Percentiles rank a stretch among this genome's conserved stretches.
Evolutionary conservation across 2,113 vertebrate genomes (phyloP).

Genomic region (Microtus ochrogaster): DNA sequence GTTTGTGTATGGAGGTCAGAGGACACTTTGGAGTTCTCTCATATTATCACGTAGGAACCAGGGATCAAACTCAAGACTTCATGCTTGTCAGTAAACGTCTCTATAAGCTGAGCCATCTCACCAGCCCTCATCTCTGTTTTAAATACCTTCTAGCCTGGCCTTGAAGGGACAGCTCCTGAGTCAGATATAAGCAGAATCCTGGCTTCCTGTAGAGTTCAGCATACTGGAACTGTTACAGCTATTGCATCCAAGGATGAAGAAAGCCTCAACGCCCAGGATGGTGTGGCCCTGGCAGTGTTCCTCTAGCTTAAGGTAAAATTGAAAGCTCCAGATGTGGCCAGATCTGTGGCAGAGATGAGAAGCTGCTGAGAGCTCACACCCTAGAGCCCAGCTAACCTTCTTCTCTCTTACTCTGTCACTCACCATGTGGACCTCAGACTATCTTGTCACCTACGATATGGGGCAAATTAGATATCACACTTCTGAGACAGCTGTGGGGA

Average conservation of each 20-base stretch:
- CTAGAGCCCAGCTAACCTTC: not conserved
- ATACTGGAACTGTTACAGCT: not conserved
- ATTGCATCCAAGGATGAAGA: not conserved
- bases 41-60: not conserved
- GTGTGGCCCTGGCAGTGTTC: not conserved
- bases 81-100: not conserved
- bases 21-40: not conserved
- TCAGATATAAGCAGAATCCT: not conserved
- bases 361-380: not conserved
- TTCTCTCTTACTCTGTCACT: not conserved
- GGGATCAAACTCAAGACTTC: not conserved
- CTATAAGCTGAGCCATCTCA: not conserved
- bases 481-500: not conserved
- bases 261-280: not conserved
- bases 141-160: not conserved
- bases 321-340: not conserved
- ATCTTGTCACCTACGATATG: constrained; percentile 17
- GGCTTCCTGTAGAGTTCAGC: not conserved
- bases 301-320: not conserved
- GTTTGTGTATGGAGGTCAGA: not conserved
- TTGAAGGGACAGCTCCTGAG: not conserved
- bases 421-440: not conserved
- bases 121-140: not conserved
- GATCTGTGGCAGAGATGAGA: not conserved
- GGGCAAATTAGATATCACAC: not conserved